Evolutionary conservation across 2,888 invertebrate genomes (phyloP), one percentile per base, ranked within the genome.

Genomic region (Napeogenes inachia): DNA sequence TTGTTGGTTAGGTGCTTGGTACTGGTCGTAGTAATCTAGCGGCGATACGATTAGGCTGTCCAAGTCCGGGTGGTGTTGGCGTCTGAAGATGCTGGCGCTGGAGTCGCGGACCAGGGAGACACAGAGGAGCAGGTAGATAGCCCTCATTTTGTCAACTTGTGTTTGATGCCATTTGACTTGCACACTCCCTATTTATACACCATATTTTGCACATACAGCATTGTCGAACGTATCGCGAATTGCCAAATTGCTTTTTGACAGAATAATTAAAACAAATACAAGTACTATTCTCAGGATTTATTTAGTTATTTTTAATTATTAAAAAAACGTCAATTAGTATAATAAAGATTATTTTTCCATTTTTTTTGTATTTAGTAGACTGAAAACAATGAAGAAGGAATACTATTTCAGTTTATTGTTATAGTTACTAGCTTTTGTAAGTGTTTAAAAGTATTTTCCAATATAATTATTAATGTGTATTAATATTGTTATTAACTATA

Each of bases 131-230:
- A 81, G 70, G 74, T 76, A 78, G 72, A 76, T 78, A 71, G 82
- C 81, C 82, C 84, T 89, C 89, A 89, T 89, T 70, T 73, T 88
- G 82, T 61, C 66, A 71, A 70, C 61, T 69, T 74, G 70, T 77
- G 78, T 81, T 64, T 61, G 68, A 56, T 71, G 68, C 72, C 66
- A 70, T 60, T 66, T 61, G 61, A 8, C 12, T 46, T n/a, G 46
- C 4, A 35, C 33, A 12, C 3, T 2, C 30, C n/a, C 53, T 13
- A 6, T 59, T 65, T 72, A 67, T 72, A 72, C 61, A 60, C 35
- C 54, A 32, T 47, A 38, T 60, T 65, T 10, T 57, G 66, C 61
- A 45, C 21, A 61, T 38, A 63, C 66, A 60, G 63, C 66, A 10
- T 4, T 13, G 56, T 30, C 50, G 50, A 30, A 30, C 50, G 30